Conservation (phyloP, 2,113 vertebrate genomes). For the Hucho hucho region DNA sequence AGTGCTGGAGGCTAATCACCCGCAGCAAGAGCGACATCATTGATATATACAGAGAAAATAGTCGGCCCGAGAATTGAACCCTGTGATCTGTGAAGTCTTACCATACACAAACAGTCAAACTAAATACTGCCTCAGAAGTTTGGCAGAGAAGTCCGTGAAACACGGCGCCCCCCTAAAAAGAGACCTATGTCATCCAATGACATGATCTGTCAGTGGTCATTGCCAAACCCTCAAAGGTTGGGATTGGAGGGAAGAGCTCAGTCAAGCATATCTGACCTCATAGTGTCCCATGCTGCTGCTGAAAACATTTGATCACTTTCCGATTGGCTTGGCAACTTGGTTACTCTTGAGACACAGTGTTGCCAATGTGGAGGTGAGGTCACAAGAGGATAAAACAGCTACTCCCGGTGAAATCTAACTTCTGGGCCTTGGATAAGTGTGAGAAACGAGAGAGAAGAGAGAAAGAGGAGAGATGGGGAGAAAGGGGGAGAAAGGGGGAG, state of each 20-base stretch:
- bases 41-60: no score
- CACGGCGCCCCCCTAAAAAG: background rate
- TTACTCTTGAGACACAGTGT: background rate
- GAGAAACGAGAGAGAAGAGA: background rate
- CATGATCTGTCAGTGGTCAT: background rate
- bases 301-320: slow-evolving; percentile 36
- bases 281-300: slow-evolving; percentile 36
- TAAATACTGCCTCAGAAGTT: background rate
- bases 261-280: slow-evolving; percentile 28
- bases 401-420: background rate
- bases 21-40: no score
- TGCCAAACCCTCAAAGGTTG: slow-evolving; percentile 10
- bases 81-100: slow-evolving; percentile 2
- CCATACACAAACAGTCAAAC: background rate
- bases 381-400: background rate
- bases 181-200: slow-evolving; percentile 10
- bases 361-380: background rate
- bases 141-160: background rate
- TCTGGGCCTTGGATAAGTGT: background rate
- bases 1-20: no score
- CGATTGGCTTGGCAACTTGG: background rate
- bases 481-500: background rate
- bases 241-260: slow-evolving; percentile 10
- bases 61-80: no score
- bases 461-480: background rate